Evolutionary conservation across 1,140 invertebrate species (phyloP), one percentile per base, ranked within the genome.

Genomic region (Drosophila obscura): DNA sequence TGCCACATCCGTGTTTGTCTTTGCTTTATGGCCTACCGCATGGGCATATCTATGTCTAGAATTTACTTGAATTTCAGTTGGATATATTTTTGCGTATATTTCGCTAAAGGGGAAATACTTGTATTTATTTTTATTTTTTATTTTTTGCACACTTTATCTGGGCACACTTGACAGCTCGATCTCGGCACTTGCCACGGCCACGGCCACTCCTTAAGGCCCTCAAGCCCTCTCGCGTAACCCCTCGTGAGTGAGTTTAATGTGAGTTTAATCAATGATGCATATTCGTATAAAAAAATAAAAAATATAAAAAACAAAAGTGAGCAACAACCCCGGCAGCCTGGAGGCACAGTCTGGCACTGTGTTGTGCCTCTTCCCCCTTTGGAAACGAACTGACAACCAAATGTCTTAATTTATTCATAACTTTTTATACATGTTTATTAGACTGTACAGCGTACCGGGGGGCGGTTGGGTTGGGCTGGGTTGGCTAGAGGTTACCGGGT

Each of bases 321-420:
- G 80, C 80, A 81, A 46, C 75, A 66, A 53, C 49, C 35, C 52
- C 13, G 41, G 19, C 5, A 43, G 45, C 69, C 49, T 52, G 50
- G 8, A 28, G 64, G 55, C 41, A 28, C 35, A 39, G 15, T 45
- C 41, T 28, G 35, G 16, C 16, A 16, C 16, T 1, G 16, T 50
- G 39, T 39, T 50, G 39, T 39, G 50, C 39, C 46, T 41, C 6
- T 13, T 5, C 51, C 43, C 41, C 52, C 46, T 39, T 46, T 39
- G 19, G 50, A 56, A 28, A 64, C 41, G 19, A 62, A 66, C 61
- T 75, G 72, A 75, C 71, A 79, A 63, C 56, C 71, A 69, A 82
- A 87, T 87, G 83, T 88, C 78, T 87, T 87, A 87, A 87, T 87
- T 87, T 87, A 87, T 87, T 87, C 82, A 87, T 88, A 81, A 77